phyloP scores from a whole-genome alignment of 2,113 vertebrate genomes.

The Crotalus tigris region DNA sequence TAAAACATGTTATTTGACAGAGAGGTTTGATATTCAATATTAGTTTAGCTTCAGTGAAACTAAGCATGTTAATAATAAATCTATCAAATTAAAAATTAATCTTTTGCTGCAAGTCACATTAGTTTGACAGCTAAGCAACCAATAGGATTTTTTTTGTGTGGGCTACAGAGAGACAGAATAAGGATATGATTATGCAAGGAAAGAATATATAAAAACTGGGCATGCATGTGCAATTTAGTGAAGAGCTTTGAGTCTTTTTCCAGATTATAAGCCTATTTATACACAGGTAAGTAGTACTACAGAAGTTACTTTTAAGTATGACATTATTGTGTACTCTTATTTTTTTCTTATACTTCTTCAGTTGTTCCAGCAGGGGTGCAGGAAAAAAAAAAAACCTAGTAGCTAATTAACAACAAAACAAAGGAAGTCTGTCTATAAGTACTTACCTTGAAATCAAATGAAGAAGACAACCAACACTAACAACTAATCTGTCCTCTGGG shows the following conservation, averaged over 20 bases:
- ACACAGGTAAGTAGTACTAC: neutral
- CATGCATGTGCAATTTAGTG: slow-evolving; percentile 24
- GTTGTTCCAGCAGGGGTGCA: slow-evolving; percentile 15
- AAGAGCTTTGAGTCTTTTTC: slow-evolving; percentile 32
- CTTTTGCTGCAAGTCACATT: neutral
- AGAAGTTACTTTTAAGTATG: slow-evolving; percentile 40
- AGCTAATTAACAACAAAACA: slow-evolving; percentile 66
- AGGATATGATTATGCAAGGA: neutral
- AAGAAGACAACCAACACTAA: slow-evolving; percentile 72
- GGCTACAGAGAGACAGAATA: neutral
- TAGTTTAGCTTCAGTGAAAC: slow-evolving; percentile 40
- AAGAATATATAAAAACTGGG: slow-evolving; percentile 39
- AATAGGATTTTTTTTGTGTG: neutral
- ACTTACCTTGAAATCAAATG: slow-evolving; percentile 73
- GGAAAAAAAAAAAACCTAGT: slow-evolving; percentile 16
- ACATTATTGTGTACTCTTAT: slow-evolving; percentile 25
- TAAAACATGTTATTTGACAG: slow-evolving; percentile 42
- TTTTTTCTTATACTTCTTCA: slow-evolving; percentile 10
- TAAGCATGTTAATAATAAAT: slow-evolving; percentile 45
- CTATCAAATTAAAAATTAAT: neutral
- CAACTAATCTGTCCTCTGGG: slow-evolving; percentile 78
- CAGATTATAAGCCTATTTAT: slow-evolving; percentile 29
- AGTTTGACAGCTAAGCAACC: neutral
- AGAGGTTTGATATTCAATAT: slow-evolving; percentile 24
- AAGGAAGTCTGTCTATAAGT: slow-evolving; percentile 65